A percentile compares a stretch with the other conserved stretches of the same genome.
Conservation (phyloP, 2,888 invertebrate genomes). For the Toxonevra muliebris region DNA sequence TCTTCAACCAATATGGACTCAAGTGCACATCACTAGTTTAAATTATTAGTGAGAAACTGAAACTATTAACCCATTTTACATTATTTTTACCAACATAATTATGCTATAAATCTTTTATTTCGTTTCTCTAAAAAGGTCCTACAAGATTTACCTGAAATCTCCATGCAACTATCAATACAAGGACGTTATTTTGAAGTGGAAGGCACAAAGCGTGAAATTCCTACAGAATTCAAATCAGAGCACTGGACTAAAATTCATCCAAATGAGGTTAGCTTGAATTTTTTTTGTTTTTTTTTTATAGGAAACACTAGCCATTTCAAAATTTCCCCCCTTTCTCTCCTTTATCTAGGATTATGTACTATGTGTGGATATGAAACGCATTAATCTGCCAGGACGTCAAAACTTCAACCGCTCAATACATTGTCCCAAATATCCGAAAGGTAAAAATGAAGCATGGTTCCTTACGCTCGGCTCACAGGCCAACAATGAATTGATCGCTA, state of each 20-base stretch:
- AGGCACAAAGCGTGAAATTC: conserved; percentile 52
- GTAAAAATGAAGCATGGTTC: conserved; percentile 97
- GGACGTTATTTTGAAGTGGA: conserved; percentile 66
- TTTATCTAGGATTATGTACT: conserved; percentile 73
- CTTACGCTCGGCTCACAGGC: conserved; percentile 81
- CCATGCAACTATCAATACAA: conserved; percentile 69
- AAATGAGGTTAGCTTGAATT: conserved; percentile 67
- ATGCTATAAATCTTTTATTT: not conserved
- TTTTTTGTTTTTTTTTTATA: not conserved
- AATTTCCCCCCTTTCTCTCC: conserved; percentile 19
- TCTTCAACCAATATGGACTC: too few species aligned
- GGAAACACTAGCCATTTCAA: not conserved
- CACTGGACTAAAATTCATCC: conserved; percentile 73
- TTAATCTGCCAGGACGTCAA: conserved; percentile 65
- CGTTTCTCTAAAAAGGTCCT: conserved; percentile 65
- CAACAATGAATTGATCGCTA: conserved; percentile 77
- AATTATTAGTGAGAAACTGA: too few species aligned
- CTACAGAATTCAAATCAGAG: conserved; percentile 60
- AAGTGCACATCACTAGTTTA: too few species aligned
- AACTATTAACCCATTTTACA: too few species aligned
- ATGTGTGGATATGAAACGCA: conserved; percentile 68
- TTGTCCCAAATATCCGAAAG: conserved; percentile 88
- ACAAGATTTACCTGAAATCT: conserved; percentile 73
- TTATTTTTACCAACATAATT: not conserved
- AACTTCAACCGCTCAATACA: conserved; percentile 69